Percentiles rank a stretch among this genome's conserved stretches.
Evolutionary conservation across 2,888 invertebrate species (phyloP).

Genomic region (Heteromyza rotundicornis): DNA sequence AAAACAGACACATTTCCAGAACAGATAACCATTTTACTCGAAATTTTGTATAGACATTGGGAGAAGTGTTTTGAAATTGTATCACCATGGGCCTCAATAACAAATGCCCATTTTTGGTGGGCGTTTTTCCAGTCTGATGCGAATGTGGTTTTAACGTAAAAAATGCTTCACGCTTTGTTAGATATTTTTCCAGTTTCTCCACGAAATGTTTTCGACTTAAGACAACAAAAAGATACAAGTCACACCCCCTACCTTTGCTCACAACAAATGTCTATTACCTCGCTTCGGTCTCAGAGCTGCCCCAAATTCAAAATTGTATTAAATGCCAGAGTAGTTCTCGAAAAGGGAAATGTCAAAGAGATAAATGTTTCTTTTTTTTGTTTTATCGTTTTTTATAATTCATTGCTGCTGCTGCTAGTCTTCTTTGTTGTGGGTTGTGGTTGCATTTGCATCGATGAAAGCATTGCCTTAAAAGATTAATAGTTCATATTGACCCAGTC

Average conservation of each 20-base stretch:
- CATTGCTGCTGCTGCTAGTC: no score
- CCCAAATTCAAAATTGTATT: neutral
- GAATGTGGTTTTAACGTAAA: conserved; percentile 5
- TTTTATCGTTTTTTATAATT: neutral
- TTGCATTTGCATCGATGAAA: neutral
- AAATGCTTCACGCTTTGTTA: conserved; percentile 13
- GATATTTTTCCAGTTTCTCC: neutral
- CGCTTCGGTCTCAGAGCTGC: neutral
- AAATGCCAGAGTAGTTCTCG: neutral
- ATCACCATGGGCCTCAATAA: no score
- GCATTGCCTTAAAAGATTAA: no score
- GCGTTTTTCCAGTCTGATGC: conserved; percentile 17
- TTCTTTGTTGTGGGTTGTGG: no score
- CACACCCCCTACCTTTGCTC: neutral
- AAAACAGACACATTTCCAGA: no score
- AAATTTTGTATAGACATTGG: no score
- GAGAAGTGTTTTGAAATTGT: no score
- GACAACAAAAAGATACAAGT: no score
- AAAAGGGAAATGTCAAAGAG: neutral
- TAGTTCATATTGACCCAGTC: no score
- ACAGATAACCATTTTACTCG: no score
- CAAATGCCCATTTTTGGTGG: conserved; percentile 15
- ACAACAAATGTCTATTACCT: neutral
- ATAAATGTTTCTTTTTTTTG: neutral
- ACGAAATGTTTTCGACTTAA: no score